Evolutionary conservation across 2,797 vertebrate species (phyloP).

Genomic region (Sternarchorhynchus goeldii): DNA sequence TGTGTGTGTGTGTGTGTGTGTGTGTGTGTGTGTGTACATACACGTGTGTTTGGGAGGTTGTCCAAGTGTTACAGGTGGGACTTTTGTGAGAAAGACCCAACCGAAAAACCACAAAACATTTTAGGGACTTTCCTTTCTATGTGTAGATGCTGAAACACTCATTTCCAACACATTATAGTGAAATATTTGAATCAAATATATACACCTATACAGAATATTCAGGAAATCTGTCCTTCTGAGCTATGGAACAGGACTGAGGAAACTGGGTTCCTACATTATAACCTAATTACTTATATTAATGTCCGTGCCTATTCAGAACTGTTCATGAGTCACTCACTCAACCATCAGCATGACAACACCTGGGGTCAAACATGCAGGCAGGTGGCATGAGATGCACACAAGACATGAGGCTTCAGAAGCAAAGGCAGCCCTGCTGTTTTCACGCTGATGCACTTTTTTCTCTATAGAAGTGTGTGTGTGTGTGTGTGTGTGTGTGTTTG

Average conservation of each 20-base stretch:
- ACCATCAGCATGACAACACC: not conserved
- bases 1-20: slow-evolving; percentile 57
- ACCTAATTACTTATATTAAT: slow-evolving; percentile 8
- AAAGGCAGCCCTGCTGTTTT: not conserved
- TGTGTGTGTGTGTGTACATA: slow-evolving; percentile 35
- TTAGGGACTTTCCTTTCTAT: slow-evolving; percentile 56
- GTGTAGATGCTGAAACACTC: slow-evolving; percentile 23
- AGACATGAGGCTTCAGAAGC: not conserved
- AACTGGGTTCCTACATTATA: not conserved
- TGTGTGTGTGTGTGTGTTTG: slow-evolving; percentile 8
- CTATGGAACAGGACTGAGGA: too few species aligned
- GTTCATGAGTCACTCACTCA: not conserved
- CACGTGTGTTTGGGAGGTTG: slow-evolving; percentile 42
- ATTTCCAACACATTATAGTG: not conserved
- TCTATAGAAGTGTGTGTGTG: not conserved
- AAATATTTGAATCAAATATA: too few species aligned
- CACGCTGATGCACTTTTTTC: slow-evolving; percentile 7
- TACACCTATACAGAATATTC: too few species aligned
- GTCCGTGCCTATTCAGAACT: not conserved
- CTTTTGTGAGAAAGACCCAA: slow-evolving; percentile 49
- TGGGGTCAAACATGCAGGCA: not conserved
- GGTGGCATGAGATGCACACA: not conserved
- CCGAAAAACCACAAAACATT: slow-evolving; percentile 52
- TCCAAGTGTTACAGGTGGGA: slow-evolving; percentile 58
- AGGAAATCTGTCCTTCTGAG: too few species aligned